Evolutionary conservation across 2,113 vertebrate species (phyloP), one percentile per base, ranked within the genome.

Genomic region (Sebastes schlegelii): DNA sequence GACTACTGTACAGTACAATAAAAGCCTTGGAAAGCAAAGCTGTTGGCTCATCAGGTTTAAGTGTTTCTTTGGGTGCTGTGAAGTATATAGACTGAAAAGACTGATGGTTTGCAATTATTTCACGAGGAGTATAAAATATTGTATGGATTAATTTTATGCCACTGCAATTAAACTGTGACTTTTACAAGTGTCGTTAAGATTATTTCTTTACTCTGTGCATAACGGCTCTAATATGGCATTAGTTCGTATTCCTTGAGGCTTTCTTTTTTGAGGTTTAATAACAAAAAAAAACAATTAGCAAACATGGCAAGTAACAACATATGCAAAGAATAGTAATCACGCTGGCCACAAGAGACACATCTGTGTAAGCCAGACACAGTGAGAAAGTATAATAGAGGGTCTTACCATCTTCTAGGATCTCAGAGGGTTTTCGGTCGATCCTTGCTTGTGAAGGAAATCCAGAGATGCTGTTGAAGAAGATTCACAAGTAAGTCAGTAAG

Each of bases 31-130:
- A 78, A 79, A 70, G 77, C 12, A 70, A 75, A 85, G 64, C 67
- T 60, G 79, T 73, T 74, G 83, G 46, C 70, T 85, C 70, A 83
- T 86, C 73, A 76, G 57, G 74, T 86, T 60, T 67, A 73, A 49
- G 60, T 71, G 80, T 66, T 86, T 67, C 45, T 69, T 54, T 13
- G 73, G 73, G 46, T 66, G 77, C 69, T 76, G 54, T 80, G 67
- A 87, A 79, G 60, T 58, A 45, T 51, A 58, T 17, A 45, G 46
- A 64, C 70, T 51, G 49, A 26, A 74, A 60, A 71, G 79, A 77
- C 46, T 60, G 54, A 57, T 55, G 51, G 21, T 16, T 43, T 52
- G 16, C 71, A 86, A 46, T 79, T 17, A 80, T 63, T 86, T 83
- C 79, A 83, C 0, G 1, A 65, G 69, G 19, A 57, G 26, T 57